Evolutionary conservation across 53 echinoderm and acorn worm species (phyloP), one percentile per base, ranked within the genome.

Genomic region (Paracentrotus lividus): DNA sequence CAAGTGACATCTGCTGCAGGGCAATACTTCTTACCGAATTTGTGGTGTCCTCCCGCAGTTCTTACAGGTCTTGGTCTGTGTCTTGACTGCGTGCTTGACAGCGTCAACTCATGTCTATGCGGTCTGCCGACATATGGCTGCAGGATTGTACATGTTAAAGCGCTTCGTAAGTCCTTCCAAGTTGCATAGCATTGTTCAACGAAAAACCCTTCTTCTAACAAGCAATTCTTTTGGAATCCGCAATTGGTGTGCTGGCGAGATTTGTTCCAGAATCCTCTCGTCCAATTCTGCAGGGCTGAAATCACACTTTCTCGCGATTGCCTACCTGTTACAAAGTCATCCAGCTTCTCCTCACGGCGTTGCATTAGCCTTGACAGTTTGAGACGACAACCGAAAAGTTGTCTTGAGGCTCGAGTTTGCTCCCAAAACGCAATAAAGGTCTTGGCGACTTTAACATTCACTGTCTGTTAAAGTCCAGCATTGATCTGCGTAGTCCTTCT

Each of bases 131-230:
- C 81, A 58, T 93, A 4, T 0, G 93, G 55, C 43, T 95, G 93
- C 0, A 95, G 29, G 76, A 85, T 60, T 88, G 56, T 4, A 93
- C 42, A 60, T 93, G 95, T 9, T 90, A 89, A 2, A 90, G 56
- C 1, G 95, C 95, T 76, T 95, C 95, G 54, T 95, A 88, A 24
- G 32, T 93, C 16, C 89, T 88, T 1, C 95, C 95, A 5, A 95
- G 36, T 23, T 93, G 78, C 2, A 95, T 42, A 10, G 93, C 95
- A 23, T 93, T 42, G 15, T 95, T 29, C 1, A 93, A 36, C 29
- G 93, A 59, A 27, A 60, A 93, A 3, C 43, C 76, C 24, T 88
- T 93, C 8, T 72, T 55, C 34, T 77, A 53, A 21, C 59, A 51
- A 4, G 90, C 51, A 4, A 93, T n/a, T n/a, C 54, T 95, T 95